phyloP scores from a whole-genome alignment of 2,797 vertebrate genomes.

The Peromyscus aztecus region DNA sequence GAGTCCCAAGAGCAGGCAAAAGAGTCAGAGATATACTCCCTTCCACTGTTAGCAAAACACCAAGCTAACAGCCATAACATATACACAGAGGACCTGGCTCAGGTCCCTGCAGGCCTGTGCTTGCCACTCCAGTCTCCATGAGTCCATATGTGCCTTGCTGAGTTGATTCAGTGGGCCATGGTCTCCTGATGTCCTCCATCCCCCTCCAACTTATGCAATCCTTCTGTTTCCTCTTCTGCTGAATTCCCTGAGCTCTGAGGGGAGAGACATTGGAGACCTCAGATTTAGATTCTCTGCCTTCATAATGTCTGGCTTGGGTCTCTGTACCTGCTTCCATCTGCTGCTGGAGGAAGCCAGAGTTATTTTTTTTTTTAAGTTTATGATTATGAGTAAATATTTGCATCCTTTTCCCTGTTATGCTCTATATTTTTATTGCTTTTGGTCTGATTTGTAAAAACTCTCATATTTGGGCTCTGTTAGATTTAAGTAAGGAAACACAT shows the following conservation, averaged over 20 bases:
- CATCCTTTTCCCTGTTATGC: conserved; percentile 30
- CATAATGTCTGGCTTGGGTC: neutral
- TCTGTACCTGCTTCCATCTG: neutral
- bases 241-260: neutral
- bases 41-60: neutral
- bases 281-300: neutral
- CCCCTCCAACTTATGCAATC: neutral
- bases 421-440: neutral
- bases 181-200: neutral
- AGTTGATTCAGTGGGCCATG: neutral
- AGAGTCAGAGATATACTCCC: neutral
- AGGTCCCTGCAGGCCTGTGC: neutral
- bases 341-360: neutral
- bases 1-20: neutral
- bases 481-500: neutral
- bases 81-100: neutral
- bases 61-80: neutral
- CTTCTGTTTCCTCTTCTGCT: neutral
- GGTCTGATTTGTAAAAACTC: conserved; percentile 37
- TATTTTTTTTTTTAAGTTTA: conserved; percentile 42
- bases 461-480: conserved; percentile 35
- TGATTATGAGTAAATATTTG: conserved; percentile 51
- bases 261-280: neutral
- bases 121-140: too few relatives aligned
- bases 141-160: neutral